Evolutionary conservation across 2,113 vertebrate genomes (phyloP), one percentile per base, ranked within the genome.

Genomic region (Peucedramus taeniatus): DNA sequence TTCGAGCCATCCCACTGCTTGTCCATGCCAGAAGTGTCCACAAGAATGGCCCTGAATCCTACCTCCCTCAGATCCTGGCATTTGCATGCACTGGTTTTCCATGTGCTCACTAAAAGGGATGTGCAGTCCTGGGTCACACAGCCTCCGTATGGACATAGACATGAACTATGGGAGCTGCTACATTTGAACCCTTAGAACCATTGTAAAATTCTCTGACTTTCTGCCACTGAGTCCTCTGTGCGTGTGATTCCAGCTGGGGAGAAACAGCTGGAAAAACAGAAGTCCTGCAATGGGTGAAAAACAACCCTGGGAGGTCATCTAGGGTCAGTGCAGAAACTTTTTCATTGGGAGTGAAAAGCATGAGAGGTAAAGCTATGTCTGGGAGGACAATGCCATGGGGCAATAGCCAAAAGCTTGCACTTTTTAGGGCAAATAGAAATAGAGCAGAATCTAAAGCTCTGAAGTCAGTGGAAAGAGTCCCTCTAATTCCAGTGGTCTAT

Each of bases 381-480:
- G 40, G 33, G 68, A 82, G 64, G 47, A 74, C 1, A 27, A 31
- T 39, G 51, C 66, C 42, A 68, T 0, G 1, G 35, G 51, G 35
- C 5, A 13, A 54, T 40, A 94, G 40, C 65, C 27, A 16, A 82
- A 84, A 63, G n/a, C 66, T 71, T 51, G 53, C 6, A 6, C 35
- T 69, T 85, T 57, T 94, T 37, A 78, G 69, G 57, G 77, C 15
- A 10, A 77, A 39, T 2, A 89, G 40, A 76, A 78, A 44, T 8
- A 49, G n/a, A 12, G 45, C 35, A 83, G 54, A 27, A 91, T 83
- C 42, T 42, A 74, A 95, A 95, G 65, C 31, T 50, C 69, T 84
- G 90, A 90, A 87, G 89, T 54, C 83, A 88, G 83, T 42, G 87
- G 94, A 88, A 97, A 96, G 69, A 89, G 79, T 85, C 54, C 44